Evolutionary conservation across 2,113 vertebrate genomes (phyloP), one percentile per base, ranked within the genome.

Genomic region (Rhinichthys klamathensis): DNA sequence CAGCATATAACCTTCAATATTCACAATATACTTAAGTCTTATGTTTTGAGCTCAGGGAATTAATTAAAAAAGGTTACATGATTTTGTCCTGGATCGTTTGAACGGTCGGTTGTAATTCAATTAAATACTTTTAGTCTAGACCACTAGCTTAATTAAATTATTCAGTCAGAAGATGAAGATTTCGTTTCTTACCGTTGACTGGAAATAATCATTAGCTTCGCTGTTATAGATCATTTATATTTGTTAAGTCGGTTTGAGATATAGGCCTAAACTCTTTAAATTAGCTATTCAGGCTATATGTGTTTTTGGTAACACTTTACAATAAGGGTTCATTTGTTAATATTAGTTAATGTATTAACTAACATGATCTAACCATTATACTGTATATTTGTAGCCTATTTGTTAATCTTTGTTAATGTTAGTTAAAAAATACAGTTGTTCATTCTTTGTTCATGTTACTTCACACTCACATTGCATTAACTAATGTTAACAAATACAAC

Each of bases 81-180:
- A 49, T 84, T 51, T 60, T 27, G 23, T 32, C 10, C 16, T 46
- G 13, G 6, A 12, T 80, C 38, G 6, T 44, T 65, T 65, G 58
- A 65, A 30, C 8, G 46, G 15, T 80, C 77, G 13, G n/a, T 30
- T 25, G 35, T 63, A 80, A 80, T 65, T 80, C 5, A 80, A 80
- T 46, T n/a, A 46, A 25, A 44, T 15, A 12, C 4, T 27, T 41
- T 15, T 3, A 41, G 77, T 80, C 77, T 65, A 65, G 58, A 80
- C 78, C 58, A 10, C 18, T 63, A 63, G 38, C 38, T 30, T 46
- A 76, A 84, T 76, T 51, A 63, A 75, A 84, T 84, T 65, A 84
- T 84, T 65, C 51, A 49, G 13, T n/a, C 25, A 32, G 27, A 44
- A 91, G 13, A 27, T 41, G 23, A 54, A 51, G 74, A 4, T 51